Conservation (phyloP, 2,888 invertebrate genomes). For the Leptopilina syphax region DNA sequence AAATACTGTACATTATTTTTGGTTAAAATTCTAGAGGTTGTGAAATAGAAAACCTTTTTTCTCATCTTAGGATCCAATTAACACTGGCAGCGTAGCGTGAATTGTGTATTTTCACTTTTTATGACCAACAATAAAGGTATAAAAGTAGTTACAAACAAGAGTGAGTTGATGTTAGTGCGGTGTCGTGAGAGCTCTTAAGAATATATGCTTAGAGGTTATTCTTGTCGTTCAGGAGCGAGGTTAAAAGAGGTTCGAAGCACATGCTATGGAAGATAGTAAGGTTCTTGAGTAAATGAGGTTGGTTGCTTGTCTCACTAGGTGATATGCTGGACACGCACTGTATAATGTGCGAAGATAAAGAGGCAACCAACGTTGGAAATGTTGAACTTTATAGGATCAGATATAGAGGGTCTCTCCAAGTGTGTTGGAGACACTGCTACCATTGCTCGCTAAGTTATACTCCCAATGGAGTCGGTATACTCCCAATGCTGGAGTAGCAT, state of each 20-base stretch:
- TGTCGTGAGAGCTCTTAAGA: not conserved
- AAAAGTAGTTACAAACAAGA: too few relatives aligned
- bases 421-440: constrained; percentile 1
- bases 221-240: constrained; percentile 7
- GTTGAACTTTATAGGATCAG: constrained; percentile 58
- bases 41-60: too few relatives aligned
- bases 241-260: constrained; percentile 22
- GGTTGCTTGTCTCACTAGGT: constrained; percentile 50
- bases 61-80: too few relatives aligned
- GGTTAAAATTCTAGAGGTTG: too few relatives aligned
- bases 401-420: constrained; percentile 45
- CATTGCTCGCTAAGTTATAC: not conserved
- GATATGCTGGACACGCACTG: constrained; percentile 59
- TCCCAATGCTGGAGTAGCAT: constrained; percentile 41
- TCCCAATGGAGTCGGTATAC: not conserved
- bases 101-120: not conserved
- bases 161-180: not conserved
- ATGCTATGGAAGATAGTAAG: constrained; percentile 12
- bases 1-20: too few relatives aligned
- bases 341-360: constrained; percentile 57
- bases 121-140: too few relatives aligned
- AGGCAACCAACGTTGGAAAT: constrained; percentile 49
- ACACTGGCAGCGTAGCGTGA: not conserved
- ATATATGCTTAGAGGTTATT: constrained; percentile 20
- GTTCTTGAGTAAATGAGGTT: constrained; percentile 33